Evolutionary conservation across 2,888 invertebrate species (phyloP).

Genomic region (Lathronympha strigana): DNA sequence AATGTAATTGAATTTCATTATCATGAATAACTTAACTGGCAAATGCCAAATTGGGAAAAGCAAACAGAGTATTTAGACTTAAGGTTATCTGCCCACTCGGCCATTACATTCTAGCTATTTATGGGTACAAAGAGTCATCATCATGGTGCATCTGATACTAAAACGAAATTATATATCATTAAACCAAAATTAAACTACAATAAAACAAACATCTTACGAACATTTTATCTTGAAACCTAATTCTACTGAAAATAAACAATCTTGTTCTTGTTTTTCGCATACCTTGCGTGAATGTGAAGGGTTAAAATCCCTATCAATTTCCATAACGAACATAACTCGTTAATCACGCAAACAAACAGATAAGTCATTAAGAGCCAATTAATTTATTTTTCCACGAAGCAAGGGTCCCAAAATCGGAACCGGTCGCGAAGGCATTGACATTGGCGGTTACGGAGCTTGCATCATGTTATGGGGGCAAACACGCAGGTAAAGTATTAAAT

Average conservation of each 20-base stretch:
- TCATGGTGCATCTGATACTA: not conserved
- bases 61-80: not conserved
- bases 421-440: constrained; percentile 70
- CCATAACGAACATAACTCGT: constrained; percentile 8
- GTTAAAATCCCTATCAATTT: constrained; percentile 6
- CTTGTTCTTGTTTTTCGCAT: not conserved
- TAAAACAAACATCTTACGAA: too few relatives aligned
- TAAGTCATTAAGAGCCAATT: constrained; percentile 33
- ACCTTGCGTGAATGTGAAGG: not conserved
- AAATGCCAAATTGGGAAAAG: not conserved
- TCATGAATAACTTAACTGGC: too few relatives aligned
- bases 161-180: too few relatives aligned
- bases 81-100: not conserved
- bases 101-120: not conserved
- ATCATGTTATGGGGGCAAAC: constrained; percentile 57
- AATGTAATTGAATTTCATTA: too few relatives aligned
- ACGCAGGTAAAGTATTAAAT: not conserved
- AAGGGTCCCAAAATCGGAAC: constrained; percentile 51
- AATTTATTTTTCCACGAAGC: constrained; percentile 35
- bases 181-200: too few relatives aligned
- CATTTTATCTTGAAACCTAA: not conserved
- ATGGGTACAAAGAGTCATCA: not conserved
- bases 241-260: not conserved
- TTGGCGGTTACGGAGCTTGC: constrained; percentile 70
- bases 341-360: constrained; percentile 32